These are phyloP conservation scores for Falco columbarius DNA, from an alignment of 2,797 vertebrate species.

Conservation along the genomic window DNA sequence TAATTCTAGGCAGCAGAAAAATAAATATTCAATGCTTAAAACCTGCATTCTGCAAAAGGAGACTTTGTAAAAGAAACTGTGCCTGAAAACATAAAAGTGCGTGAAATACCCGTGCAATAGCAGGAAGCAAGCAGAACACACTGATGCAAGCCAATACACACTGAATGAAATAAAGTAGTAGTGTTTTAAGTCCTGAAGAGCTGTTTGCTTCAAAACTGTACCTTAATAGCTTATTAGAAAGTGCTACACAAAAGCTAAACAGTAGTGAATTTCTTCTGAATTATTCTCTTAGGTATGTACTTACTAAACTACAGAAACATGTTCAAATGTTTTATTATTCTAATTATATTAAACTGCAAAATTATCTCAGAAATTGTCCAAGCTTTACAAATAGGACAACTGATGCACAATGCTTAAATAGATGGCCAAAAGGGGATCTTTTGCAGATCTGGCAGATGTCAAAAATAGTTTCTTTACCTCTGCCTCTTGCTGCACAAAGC, in stretches of 20 bases:
- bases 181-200: neutral
- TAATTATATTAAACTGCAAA: neutral
- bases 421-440: neutral
- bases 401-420: neutral
- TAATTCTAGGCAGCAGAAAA: neutral
- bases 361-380: neutral
- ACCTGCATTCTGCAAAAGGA: neutral
- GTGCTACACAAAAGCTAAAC: neutral
- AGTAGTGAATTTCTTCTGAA: neutral
- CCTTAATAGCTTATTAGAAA: neutral
- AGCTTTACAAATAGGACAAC: neutral
- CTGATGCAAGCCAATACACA: neutral
- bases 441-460: neutral
- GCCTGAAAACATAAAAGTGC: neutral
- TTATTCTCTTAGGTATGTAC: neutral
- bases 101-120: neutral
- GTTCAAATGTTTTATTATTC: neutral
- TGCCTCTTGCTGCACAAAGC: neutral
- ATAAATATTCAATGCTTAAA: neutral
- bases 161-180: neutral
- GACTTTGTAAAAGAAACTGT: neutral
- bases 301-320: neutral
- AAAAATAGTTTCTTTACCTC: neutral
- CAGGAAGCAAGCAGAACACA: neutral
- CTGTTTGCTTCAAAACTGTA: neutral